A percentile compares a stretch with the other conserved stretches of the same genome.
Evolutionary conservation across 2,113 vertebrate genomes (phyloP).

Genomic region (Tupaia chinensis): DNA sequence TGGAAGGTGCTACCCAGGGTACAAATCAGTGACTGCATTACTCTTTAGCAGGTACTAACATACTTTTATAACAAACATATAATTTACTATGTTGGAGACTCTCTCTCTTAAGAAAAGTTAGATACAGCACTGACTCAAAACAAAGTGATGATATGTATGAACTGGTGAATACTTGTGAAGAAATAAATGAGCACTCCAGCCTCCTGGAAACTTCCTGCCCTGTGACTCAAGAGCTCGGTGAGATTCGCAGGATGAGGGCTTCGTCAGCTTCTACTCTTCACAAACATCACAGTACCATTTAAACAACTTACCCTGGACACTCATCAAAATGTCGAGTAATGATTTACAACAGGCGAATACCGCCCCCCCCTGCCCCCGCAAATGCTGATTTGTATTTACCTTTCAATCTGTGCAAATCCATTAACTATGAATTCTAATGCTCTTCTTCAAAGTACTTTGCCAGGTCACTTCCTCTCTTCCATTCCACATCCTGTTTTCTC

Average conservation of each 20-base stretch:
- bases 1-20: neutral
- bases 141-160: neutral
- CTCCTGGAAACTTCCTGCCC: neutral
- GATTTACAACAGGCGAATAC: slow-evolving; percentile 34
- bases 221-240: neutral
- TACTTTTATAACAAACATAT: slow-evolving; percentile 35
- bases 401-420: slow-evolving; percentile 68
- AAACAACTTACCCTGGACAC: slow-evolving; percentile 55
- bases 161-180: neutral
- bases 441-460: slow-evolving; percentile 64
- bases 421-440: slow-evolving; percentile 64
- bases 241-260: neutral
- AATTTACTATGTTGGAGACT: slow-evolving; percentile 59
- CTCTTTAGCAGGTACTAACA: slow-evolving; percentile 49
- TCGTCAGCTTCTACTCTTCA: neutral
- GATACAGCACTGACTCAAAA: neutral
- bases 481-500: slow-evolving; percentile 64
- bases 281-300: slow-evolving; percentile 34
- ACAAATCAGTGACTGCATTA: neutral
- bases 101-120: slow-evolving; percentile 59
- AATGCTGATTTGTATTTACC: slow-evolving; percentile 70
- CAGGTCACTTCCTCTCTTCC: slow-evolving; percentile 44
- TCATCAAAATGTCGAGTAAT: slow-evolving; percentile 38
- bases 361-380: neutral
- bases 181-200: neutral